Conservation (phyloP, 1,140 invertebrate species). For the Neuroterus valhalla region DNA sequence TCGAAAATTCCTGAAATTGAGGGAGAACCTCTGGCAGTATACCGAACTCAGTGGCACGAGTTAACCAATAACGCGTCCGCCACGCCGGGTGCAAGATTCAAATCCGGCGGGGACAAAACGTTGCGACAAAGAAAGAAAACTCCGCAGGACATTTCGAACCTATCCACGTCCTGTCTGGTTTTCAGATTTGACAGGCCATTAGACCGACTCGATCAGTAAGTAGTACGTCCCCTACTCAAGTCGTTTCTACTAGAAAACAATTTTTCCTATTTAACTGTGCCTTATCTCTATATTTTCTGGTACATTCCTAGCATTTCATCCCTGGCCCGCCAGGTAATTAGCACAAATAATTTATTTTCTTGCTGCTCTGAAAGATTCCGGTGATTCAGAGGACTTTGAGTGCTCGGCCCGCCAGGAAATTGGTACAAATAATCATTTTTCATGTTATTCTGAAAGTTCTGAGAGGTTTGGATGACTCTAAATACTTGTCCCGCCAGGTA, state of each 20-base stretch:
- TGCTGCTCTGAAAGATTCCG: too few species aligned
- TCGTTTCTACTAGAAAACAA: neutral
- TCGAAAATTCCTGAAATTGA: conserved; percentile 33
- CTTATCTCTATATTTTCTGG: neutral
- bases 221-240: conserved; percentile 33
- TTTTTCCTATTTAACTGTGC: neutral
- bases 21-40: conserved; percentile 66
- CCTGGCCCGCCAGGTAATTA: too few species aligned
- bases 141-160: conserved; percentile 68
- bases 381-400: too few species aligned
- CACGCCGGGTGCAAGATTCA: conserved; percentile 72
- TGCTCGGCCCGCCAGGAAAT: too few species aligned
- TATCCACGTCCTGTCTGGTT: conserved; percentile 57
- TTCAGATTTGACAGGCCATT: conserved; percentile 71
- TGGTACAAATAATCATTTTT: too few species aligned
- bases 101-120: conserved; percentile 69
- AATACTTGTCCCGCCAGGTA: too few species aligned
- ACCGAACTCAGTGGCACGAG: conserved; percentile 71
- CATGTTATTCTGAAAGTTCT: too few species aligned
- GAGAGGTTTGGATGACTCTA: too few species aligned
- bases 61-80: conserved; percentile 75
- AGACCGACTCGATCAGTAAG: conserved; percentile 52
- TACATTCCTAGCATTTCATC: too few species aligned
- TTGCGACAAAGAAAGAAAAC: conserved; percentile 57
- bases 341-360: too few species aligned